Evolutionary conservation across 2,113 vertebrate genomes (phyloP).

Genomic region (Odocoileus virginianus): DNA sequence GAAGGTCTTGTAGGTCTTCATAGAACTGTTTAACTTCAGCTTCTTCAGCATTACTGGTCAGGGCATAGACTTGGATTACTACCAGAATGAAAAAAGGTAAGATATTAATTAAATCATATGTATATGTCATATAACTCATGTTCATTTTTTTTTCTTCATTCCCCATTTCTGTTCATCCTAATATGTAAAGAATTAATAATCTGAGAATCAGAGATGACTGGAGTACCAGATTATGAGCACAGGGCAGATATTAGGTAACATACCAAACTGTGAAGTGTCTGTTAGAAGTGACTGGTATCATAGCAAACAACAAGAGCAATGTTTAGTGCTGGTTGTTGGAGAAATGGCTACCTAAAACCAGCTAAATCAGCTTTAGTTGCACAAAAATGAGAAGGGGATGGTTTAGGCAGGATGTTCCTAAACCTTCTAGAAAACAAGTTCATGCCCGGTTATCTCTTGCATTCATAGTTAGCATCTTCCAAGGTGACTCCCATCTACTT

Average conservation of each 20-base stretch:
- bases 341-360: not conserved
- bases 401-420: not conserved
- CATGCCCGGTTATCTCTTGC: not conserved
- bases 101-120: not conserved
- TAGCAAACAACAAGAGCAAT: accelerated
- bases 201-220: not conserved
- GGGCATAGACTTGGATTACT: not conserved
- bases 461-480: not conserved
- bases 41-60: not conserved
- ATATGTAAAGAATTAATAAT: not conserved
- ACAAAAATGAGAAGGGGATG: accelerated
- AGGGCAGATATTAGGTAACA: not conserved
- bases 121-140: not conserved
- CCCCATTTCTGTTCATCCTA: not conserved
- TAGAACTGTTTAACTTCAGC: not conserved
- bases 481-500: not conserved
- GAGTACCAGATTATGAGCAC: not conserved
- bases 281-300: not conserved
- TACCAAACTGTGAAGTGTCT: not conserved
- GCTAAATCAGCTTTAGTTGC: not conserved
- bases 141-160: not conserved
- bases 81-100: not conserved
- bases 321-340: not conserved
- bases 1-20: not conserved
- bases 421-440: not conserved